These are phyloP conservation scores for Apis dorsata DNA, from an alignment of 1,140 invertebrate genomes.

Conservation along the genomic window DNA sequence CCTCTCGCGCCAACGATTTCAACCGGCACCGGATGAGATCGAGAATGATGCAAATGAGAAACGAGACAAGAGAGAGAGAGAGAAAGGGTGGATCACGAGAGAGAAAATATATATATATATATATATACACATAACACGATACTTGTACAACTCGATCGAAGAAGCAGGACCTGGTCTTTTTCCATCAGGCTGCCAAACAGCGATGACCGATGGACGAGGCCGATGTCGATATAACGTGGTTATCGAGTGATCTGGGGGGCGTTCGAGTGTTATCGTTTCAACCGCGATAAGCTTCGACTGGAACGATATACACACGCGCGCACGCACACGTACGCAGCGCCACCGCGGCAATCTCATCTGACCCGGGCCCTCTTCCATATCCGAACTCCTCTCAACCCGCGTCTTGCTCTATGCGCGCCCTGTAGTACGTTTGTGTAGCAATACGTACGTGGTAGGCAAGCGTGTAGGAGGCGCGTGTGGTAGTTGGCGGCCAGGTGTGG, in stretches of 20 bases:
- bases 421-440: too few species aligned
- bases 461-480: too few species aligned
- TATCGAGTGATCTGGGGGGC: constrained; percentile 79
- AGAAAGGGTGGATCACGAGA: constrained; percentile 5
- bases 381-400: constrained; percentile 23
- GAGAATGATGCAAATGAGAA: constrained; percentile 20
- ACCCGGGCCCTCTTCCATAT: constrained; percentile 67
- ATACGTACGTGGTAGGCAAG: too few species aligned
- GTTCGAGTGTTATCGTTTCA: constrained; percentile 76
- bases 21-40: neutral
- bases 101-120: too few species aligned
- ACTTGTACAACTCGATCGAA: too few species aligned
- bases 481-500: too few species aligned
- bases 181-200: constrained; percentile 55
- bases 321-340: neutral
- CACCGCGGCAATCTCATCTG: constrained; percentile 74
- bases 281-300: constrained; percentile 69
- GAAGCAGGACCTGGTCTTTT: constrained; percentile 56
- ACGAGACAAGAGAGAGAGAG: neutral
- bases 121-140: neutral
- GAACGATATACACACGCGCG: constrained; percentile 67
- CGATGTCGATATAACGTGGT: constrained; percentile 76
- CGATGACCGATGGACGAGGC: constrained; percentile 72
- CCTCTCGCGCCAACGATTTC: constrained; percentile 33
- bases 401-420: too few species aligned